These are phyloP conservation scores for Brachyptera risi DNA, from an alignment of 2,888 invertebrate genomes.

Conservation along the genomic window DNA sequence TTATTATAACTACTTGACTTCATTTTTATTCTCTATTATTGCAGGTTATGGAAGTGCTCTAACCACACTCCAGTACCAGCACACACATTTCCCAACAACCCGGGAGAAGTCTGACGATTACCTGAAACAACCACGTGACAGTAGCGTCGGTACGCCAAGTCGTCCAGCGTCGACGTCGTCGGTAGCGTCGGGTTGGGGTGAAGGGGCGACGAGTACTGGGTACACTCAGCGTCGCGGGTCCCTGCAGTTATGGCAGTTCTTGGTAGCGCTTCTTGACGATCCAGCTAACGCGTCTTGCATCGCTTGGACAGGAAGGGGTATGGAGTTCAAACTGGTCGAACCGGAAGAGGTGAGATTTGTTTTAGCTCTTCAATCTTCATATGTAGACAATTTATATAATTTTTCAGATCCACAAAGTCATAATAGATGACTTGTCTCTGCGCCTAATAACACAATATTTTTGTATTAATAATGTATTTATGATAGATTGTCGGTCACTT, in stretches of 20 bases:
- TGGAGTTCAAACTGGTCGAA: constrained; percentile 94
- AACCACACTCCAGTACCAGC: too few species aligned
- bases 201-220: constrained; percentile 21
- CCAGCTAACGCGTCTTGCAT: constrained; percentile 74
- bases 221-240: constrained; percentile 69
- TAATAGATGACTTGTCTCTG: too few species aligned
- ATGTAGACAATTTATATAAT: too few species aligned
- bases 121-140: not conserved
- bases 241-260: constrained; percentile 91
- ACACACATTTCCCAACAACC: too few species aligned
- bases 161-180: constrained; percentile 28
- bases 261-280: constrained; percentile 75
- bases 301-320: constrained; percentile 91
- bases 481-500: too few species aligned
- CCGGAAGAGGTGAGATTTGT: constrained; percentile 81
- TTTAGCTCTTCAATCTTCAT: too few species aligned
- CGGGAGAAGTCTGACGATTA: constrained; percentile 5
- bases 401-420: too few species aligned
- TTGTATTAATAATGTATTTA: too few species aligned
- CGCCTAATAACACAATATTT: too few species aligned
- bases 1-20: too few species aligned
- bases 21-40: too few species aligned
- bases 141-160: not conserved
- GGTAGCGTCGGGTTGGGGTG: constrained; percentile 28
- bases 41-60: too few species aligned